phyloP scores from a whole-genome alignment of 2,888 invertebrate species.

The Teinopalpus imperialis region DNA sequence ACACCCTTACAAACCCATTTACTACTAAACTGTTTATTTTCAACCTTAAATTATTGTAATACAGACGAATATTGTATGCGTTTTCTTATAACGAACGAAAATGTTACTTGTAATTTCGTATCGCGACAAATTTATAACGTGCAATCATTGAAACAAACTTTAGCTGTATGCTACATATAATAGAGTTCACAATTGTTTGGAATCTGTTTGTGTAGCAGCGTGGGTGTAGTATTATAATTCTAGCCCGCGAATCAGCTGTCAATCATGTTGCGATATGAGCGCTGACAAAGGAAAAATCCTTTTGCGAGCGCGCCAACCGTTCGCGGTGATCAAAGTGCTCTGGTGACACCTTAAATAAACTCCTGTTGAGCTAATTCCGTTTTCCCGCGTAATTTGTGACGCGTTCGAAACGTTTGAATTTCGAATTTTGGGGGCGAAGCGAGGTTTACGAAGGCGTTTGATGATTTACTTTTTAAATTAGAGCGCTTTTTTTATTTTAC shows the following conservation, averaged over 20 bases:
- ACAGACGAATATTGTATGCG: slow-evolving; percentile 34
- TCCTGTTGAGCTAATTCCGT: slow-evolving; percentile 70
- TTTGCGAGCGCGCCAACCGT: slow-evolving; percentile 59
- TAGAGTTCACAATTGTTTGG: slow-evolving; percentile 31
- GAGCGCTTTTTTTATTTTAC: no score
- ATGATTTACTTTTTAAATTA: slow-evolving; percentile 9
- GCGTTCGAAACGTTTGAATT: slow-evolving; percentile 33
- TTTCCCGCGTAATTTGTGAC: slow-evolving; percentile 50
- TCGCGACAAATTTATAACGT: slow-evolving; percentile 32
- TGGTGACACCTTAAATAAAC: slow-evolving; percentile 61
- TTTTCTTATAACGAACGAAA: background rate
- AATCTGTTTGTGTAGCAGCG: slow-evolving; percentile 1
- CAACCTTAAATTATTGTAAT: background rate
- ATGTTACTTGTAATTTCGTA: slow-evolving; percentile 33
- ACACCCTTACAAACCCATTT: slow-evolving; percentile 43
- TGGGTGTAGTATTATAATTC: slow-evolving; percentile 51
- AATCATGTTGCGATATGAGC: slow-evolving; percentile 70
- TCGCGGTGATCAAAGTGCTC: slow-evolving; percentile 70
- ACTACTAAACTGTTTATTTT: slow-evolving; percentile 3
- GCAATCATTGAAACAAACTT: slow-evolving; percentile 24
- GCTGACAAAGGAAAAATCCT: slow-evolving; percentile 78
- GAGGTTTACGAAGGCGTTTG: slow-evolving; percentile 10
- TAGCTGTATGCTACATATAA: slow-evolving; percentile 15
- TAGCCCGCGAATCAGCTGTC: slow-evolving; percentile 69
- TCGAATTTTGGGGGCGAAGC: slow-evolving; percentile 26